Evolutionary conservation across 2,113 vertebrate genomes (phyloP).

Genomic region (Agelaius tricolor): DNA sequence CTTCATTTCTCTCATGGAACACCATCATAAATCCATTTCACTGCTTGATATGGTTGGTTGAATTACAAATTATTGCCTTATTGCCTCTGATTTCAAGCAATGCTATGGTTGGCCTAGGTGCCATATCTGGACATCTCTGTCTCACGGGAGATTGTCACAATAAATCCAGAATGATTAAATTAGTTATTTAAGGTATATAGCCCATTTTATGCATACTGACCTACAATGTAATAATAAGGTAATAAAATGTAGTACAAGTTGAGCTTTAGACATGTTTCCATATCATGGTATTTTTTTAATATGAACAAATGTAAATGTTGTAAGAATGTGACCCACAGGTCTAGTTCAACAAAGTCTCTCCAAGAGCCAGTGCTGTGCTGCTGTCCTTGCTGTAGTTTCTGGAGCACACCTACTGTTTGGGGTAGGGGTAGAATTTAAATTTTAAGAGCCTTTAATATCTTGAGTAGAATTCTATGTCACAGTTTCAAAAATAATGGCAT

Average conservation of each 20-base stretch:
- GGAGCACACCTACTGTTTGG: background rate
- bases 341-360: background rate
- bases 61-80: slow-evolving; percentile 64
- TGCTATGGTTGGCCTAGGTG: background rate
- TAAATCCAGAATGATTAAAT: slow-evolving; percentile 49
- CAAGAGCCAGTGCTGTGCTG: background rate
- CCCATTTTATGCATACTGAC: slow-evolving; percentile 3
- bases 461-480: background rate
- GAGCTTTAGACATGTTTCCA: background rate
- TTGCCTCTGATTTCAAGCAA: slow-evolving; percentile 39
- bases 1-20: slow-evolving; percentile 56
- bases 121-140: background rate
- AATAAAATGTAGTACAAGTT: background rate
- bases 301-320: background rate
- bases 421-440: background rate
- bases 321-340: background rate
- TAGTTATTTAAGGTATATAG: slow-evolving; percentile 48
- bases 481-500: background rate
- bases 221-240: background rate
- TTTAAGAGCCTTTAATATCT: background rate
- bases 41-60: slow-evolving; percentile 58
- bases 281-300: background rate
- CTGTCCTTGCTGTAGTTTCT: background rate
- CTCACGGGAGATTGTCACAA: background rate
- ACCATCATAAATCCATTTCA: slow-evolving; percentile 65